Evolutionary conservation across 1,140 invertebrate genomes (phyloP).

Genomic region (Calliopsis andreniformis): DNA sequence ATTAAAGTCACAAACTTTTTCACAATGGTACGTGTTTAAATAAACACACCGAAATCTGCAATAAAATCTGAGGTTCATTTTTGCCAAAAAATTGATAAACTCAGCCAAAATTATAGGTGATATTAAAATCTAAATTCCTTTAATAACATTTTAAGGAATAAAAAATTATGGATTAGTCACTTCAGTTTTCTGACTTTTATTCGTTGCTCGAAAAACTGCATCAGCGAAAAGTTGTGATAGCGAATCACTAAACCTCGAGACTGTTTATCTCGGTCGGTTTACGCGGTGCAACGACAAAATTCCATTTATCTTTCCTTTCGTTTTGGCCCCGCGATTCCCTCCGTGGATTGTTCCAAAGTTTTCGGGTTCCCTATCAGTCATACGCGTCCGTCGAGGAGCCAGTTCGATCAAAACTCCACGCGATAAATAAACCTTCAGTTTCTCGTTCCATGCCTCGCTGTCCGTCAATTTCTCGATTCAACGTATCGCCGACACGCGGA

Average conservation of each 20-base stretch:
- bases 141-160: no score
- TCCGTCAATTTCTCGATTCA: conserved; percentile 47
- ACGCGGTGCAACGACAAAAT: conserved; percentile 43
- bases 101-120: no score
- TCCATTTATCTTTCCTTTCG: conserved; percentile 63
- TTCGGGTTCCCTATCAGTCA: conserved; percentile 63
- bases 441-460: conserved; percentile 26
- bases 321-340: conserved; percentile 24
- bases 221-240: neutral
- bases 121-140: no score
- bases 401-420: conserved; percentile 60
- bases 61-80: no score
- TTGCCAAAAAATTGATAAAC: no score
- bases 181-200: no score
- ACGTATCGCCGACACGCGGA: conserved; percentile 12
- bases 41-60: no score
- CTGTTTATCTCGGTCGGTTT: conserved; percentile 47
- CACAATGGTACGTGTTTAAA: no score
- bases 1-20: no score
- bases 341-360: conserved; percentile 47
- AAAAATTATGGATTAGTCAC: no score
- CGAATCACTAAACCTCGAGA: neutral
- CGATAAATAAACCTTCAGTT: conserved; percentile 67
- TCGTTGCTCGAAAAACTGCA: neutral
- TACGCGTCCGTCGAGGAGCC: conserved; percentile 44